phyloP scores from a whole-genome alignment of 1,140 invertebrate species.

The Caenorhabditis remanei region DNA sequence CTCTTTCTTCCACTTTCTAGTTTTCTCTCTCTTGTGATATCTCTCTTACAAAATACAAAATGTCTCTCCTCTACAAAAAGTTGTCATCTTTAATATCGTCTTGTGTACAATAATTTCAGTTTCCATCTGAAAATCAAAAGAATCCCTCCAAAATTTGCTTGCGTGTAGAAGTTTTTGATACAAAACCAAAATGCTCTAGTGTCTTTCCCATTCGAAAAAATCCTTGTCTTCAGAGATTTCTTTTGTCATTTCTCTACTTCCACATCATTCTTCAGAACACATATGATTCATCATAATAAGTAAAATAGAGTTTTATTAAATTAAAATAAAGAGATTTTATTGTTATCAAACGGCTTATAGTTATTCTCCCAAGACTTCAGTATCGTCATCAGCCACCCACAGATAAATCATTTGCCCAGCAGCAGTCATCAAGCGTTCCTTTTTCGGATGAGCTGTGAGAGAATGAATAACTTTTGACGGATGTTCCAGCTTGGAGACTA shows the following conservation, averaged over 20 bases:
- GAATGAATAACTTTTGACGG: constrained; percentile 79
- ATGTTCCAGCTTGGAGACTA: constrained; percentile 44
- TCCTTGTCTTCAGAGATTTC: constrained; percentile 23
- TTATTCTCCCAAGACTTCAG: constrained; percentile 38
- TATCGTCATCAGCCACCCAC: constrained; percentile 77
- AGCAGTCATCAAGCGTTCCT: constrained; percentile 80
- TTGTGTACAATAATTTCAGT: constrained; percentile 40
- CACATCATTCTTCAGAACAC: not conserved
- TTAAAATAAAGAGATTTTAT: constrained; percentile 17
- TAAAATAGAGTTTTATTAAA: constrained; percentile 2
- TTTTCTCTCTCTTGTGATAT: constrained; percentile 3
- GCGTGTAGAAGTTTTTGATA: constrained; percentile 29
- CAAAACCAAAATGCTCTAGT: constrained; percentile 37
- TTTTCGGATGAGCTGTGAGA: constrained; percentile 79
- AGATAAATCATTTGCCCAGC: constrained; percentile 79
- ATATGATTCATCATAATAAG: constrained; percentile 11
- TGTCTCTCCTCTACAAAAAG: not conserved
- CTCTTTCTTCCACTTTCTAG: not conserved
- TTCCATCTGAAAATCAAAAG: not conserved
- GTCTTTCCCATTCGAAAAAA: constrained; percentile 1
- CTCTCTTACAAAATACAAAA: not conserved
- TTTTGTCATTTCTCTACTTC: not conserved
- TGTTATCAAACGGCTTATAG: not conserved
- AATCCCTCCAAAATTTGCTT: constrained; percentile 40
- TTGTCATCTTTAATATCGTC: not conserved